A percentile compares a stretch with the other conserved stretches of the same genome.
Evolutionary conservation across 1,140 invertebrate species (phyloP).

Genomic region (Drosophila albomicans): DNA sequence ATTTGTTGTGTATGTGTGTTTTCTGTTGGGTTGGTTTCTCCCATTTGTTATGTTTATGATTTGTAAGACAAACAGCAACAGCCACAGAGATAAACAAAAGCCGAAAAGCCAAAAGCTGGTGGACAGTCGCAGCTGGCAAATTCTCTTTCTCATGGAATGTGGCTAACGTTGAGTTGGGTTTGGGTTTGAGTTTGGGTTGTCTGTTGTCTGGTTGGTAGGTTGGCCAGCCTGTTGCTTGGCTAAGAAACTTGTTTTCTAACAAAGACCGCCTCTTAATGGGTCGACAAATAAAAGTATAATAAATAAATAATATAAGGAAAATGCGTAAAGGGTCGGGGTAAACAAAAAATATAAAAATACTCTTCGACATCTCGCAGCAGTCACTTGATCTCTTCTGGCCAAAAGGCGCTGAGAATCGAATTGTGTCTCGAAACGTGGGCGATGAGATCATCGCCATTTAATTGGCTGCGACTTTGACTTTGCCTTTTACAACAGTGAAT

Average conservation of each 20-base stretch:
- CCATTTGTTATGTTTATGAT: conserved; percentile 77
- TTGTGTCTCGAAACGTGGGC: conserved; percentile 55
- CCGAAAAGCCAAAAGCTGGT: conserved; percentile 30
- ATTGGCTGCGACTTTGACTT: conserved; percentile 67
- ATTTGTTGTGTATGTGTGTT: background rate
- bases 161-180: conserved; percentile 9
- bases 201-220: conserved; percentile 19
- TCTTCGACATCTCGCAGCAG: conserved; percentile 1
- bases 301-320: conserved; percentile 83
- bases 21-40: conserved; percentile 56
- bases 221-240: conserved; percentile 15
- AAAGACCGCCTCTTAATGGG: conserved; percentile 71
- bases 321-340: conserved; percentile 69
- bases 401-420: conserved; percentile 42
- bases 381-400: conserved; percentile 67
- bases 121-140: conserved; percentile 65
- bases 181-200: background rate
- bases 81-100: conserved; percentile 50
- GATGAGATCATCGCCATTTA: conserved; percentile 77
- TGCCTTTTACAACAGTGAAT: conserved; percentile 33
- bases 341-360: background rate
- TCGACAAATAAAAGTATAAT: conserved; percentile 79
- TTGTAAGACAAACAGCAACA: conserved; percentile 69
- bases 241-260: conserved; percentile 76
- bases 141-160: conserved; percentile 74